Base-by-base conservation (phyloP, 2,113 vertebrate species). In the Campylomormyrus tamandua region DNA sequence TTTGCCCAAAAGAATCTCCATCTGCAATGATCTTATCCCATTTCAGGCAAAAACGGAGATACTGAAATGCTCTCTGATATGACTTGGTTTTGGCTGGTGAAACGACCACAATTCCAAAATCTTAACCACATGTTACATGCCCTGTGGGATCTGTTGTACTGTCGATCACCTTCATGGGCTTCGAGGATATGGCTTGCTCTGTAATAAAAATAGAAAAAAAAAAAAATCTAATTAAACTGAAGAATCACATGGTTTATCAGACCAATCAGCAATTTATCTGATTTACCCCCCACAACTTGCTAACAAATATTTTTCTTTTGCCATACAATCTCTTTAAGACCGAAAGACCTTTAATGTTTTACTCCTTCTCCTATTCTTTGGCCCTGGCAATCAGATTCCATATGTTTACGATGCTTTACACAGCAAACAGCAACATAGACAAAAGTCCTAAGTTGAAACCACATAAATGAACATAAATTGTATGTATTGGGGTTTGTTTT, bases 121-220 rank as follows among this genome's bases (percentile, higher is more conserved):
- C 91, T 93, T 92, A 93, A 95, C 94, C 95, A 95, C 90, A 94
- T 95, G 95, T 95, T 90, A 83, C 58, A 90, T 45, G 70, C 90
- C 92, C 92, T 88, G 92, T 92, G 93, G 94, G 95, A 94, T 95
- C 92, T 94, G 90, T 95, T 93, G 94, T 93, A 91, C 93, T 92
- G 94, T 94, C 93, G 92, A 94, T 94, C 93, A 93, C 93, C 93
- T 95, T 94, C 93, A 89, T 93, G 93, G 91, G 89, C 91, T 93
- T 89, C 13, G 45, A 89, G 74, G 49, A 83, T 58, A 84, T 15
- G 50, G 50, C 53, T 48, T 84, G 89, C 39, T 84, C 77, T 58
- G 24, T 89, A 89, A 89, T 89, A 85, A 89, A 89, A 89, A 46
- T n/a, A 88, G 56, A 46, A 87, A 21, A 11, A 84, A 52, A 52